Conservation (phyloP, 2,113 vertebrate genomes). For the Strix uralensis region DNA sequence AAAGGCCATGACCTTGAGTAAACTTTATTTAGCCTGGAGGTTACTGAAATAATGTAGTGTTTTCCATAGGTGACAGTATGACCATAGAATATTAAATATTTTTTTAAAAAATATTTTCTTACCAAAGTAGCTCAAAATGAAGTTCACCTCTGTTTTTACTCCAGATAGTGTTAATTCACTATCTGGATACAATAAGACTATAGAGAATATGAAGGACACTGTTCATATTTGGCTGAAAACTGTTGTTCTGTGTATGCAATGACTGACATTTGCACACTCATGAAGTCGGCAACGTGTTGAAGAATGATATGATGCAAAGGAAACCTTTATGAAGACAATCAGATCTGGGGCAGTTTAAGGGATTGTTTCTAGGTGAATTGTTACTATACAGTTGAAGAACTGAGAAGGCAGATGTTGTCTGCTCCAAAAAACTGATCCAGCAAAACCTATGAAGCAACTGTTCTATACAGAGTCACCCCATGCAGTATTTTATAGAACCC, state of each 20-base stretch:
- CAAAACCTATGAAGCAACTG: background rate
- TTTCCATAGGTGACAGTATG: background rate
- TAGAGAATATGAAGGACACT: background rate
- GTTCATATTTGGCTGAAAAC: fast-evolving
- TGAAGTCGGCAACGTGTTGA: background rate
- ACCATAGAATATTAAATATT: background rate
- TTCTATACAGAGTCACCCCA: background rate
- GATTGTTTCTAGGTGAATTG: background rate
- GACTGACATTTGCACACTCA: background rate
- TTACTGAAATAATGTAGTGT: background rate
- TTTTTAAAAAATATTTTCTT: background rate
- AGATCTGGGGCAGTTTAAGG: background rate
- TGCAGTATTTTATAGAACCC: background rate
- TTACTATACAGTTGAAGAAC: background rate
- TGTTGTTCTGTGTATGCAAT: background rate
- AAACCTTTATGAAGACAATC: background rate
- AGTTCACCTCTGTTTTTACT: background rate
- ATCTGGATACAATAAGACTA: background rate
- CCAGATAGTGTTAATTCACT: background rate
- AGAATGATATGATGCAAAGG: background rate
- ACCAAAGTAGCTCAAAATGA: background rate
- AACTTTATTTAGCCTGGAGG: background rate
- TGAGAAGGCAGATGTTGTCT: background rate
- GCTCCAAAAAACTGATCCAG: background rate
- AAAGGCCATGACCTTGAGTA: background rate